These are phyloP conservation scores for Amphibalanus amphitrite DNA, from an alignment of 1,140 invertebrate species.

Conservation along the genomic window DNA sequence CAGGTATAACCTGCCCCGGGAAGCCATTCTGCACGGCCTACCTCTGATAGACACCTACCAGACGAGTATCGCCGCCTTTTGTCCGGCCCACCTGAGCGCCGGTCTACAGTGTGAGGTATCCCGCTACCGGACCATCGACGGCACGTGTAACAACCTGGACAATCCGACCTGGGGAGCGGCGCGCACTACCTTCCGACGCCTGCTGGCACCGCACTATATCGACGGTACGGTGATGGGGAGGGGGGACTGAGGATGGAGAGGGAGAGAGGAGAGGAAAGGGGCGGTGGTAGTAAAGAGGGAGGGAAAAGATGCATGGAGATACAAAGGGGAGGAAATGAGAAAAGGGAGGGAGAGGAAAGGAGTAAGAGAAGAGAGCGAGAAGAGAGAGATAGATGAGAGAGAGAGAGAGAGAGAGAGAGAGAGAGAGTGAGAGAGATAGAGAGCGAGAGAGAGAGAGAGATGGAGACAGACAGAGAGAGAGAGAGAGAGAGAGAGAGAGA, in stretches of 20 bases:
- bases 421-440: neutral
- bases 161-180: slow-evolving; percentile 45
- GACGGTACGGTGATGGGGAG: slow-evolving; percentile 26
- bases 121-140: slow-evolving; percentile 47
- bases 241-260: no score
- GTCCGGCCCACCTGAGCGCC: slow-evolving; percentile 45
- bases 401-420: no score
- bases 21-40: slow-evolving; percentile 70
- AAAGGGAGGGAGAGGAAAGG: neutral
- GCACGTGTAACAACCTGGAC: slow-evolving; percentile 41
- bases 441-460: no score
- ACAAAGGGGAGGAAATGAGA: neutral
- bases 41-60: slow-evolving; percentile 78
- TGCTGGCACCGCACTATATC: slow-evolving; percentile 28
- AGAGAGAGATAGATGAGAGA: neutral
- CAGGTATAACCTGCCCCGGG: slow-evolving; percentile 63
- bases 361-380: neutral
- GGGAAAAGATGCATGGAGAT: no score
- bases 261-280: no score
- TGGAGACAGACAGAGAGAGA: no score
- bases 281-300: no score
- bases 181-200: slow-evolving; percentile 41
- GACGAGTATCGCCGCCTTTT: slow-evolving; percentile 67
- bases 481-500: no score
- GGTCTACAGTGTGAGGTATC: slow-evolving; percentile 10